Conservation (phyloP, 2,888 invertebrate genomes). For the Macaria liturata region DNA sequence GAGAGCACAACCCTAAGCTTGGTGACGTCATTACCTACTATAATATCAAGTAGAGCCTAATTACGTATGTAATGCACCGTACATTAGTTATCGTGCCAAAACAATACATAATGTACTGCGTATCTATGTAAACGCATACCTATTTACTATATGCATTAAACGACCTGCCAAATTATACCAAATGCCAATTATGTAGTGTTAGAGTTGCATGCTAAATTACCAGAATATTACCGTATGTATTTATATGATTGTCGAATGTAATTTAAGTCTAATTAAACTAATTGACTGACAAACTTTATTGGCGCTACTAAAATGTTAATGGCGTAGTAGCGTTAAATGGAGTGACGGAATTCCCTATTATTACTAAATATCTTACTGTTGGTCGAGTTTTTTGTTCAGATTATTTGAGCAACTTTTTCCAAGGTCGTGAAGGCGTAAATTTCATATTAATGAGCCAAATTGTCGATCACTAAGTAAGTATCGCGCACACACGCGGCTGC, state of each 20-base stretch:
- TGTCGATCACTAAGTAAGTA: conserved; percentile 5
- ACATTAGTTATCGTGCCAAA: conserved; percentile 7
- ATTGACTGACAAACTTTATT: too few species aligned
- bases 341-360: too few species aligned
- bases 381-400: too few species aligned
- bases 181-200: conserved; percentile 12
- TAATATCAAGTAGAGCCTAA: conserved; percentile 1
- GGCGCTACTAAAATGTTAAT: too few species aligned
- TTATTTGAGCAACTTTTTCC: too few species aligned
- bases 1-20: conserved; percentile 24
- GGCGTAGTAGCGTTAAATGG: too few species aligned
- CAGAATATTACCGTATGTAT: too few species aligned
- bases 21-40: conserved; percentile 8
- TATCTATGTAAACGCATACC: conserved; percentile 12
- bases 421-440: background rate
- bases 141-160: conserved; percentile 10
- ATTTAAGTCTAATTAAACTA: too few species aligned
- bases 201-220: conserved; percentile 12
- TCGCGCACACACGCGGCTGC: conserved; percentile 4
- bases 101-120: conserved; percentile 1
- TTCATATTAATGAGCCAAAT: conserved; percentile 5
- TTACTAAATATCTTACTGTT: too few species aligned
- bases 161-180: conserved; percentile 8
- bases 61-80: conserved; percentile 6
- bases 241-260: too few species aligned